Conservation (phyloP, 1,140 invertebrate genomes). For the Hypothenemus hampei region DNA sequence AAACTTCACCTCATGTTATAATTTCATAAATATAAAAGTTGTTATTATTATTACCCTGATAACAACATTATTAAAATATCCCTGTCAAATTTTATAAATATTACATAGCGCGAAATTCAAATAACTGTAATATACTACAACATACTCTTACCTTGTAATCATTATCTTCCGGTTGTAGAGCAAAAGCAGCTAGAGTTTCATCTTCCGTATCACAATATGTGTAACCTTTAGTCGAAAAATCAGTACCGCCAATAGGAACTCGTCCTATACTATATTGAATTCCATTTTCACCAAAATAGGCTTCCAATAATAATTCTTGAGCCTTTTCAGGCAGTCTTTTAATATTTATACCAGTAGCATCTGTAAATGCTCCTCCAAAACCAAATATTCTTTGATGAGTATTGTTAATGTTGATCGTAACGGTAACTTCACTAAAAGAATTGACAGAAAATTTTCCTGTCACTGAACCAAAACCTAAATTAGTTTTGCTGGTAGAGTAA, state of each 20-base stretch:
- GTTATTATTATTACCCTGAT: too few species aligned
- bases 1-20: too few species aligned
- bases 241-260: constrained; percentile 81
- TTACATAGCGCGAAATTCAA: too few species aligned
- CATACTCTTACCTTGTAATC: constrained; percentile 39
- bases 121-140: too few species aligned
- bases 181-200: constrained; percentile 39
- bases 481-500: constrained; percentile 55
- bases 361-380: constrained; percentile 68
- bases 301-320: constrained; percentile 29
- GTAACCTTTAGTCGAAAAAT: constrained; percentile 69
- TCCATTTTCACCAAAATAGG: constrained; percentile 55
- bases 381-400: constrained; percentile 61
- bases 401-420: constrained; percentile 35
- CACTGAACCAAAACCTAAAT: constrained; percentile 47
- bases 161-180: constrained; percentile 45
- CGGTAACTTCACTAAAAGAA: neutral
- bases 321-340: constrained; percentile 7
- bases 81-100: too few species aligned
- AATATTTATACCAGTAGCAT: constrained; percentile 31
- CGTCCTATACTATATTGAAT: constrained; percentile 71
- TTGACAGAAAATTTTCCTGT: constrained; percentile 35
- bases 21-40: too few species aligned
- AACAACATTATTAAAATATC: too few species aligned
- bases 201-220: constrained; percentile 60